Evolutionary conservation across 2,113 vertebrate genomes (phyloP).

Genomic region (Zeus faber): DNA sequence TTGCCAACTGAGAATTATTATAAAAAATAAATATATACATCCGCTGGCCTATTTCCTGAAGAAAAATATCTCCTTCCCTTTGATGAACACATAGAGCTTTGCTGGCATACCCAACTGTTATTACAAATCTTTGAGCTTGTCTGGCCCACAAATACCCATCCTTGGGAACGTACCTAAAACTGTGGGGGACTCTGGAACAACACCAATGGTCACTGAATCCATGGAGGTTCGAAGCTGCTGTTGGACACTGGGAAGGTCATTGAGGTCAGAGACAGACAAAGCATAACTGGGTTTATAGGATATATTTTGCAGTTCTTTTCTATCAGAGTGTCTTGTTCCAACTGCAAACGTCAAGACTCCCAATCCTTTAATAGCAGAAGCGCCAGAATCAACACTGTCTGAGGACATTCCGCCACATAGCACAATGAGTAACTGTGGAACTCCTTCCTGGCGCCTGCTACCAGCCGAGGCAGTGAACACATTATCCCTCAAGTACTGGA

Average conservation of each 20-base stretch:
- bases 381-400: constrained; percentile 19
- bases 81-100: background rate
- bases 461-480: constrained; percentile 27
- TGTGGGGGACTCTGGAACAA: constrained; percentile 10
- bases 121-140: too few relatives aligned
- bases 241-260: constrained; percentile 23
- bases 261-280: constrained; percentile 19
- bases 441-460: constrained; percentile 30
- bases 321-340: constrained; percentile 49
- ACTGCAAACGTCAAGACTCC: constrained; percentile 20
- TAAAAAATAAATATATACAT: background rate
- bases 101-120: background rate
- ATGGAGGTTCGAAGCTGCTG: constrained; percentile 16
- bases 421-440: constrained; percentile 36
- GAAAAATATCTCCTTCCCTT: background rate
- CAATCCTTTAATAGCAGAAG: constrained; percentile 14
- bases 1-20: background rate
- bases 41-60: background rate
- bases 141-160: constrained; percentile 36
- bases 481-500: constrained; percentile 39
- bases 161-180: constrained; percentile 57
- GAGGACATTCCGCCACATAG: constrained; percentile 24
- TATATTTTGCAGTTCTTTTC: constrained; percentile 22
- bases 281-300: constrained; percentile 13
- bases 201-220: background rate